Conservation (phyloP, 2,888 invertebrate species). For the Rotaria macrura region DNA sequence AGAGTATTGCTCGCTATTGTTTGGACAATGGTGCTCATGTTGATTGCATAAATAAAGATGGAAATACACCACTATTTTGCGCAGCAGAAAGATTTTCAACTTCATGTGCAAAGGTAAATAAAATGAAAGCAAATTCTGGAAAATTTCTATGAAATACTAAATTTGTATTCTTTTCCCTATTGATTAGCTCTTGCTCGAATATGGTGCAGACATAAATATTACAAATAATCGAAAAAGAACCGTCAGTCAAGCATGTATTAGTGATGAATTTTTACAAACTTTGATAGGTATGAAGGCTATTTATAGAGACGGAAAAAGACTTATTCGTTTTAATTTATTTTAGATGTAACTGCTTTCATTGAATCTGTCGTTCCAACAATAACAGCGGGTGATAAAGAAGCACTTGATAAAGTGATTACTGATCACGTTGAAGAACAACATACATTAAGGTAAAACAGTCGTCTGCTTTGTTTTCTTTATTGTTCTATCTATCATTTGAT, state of each 20-base stretch:
- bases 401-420: slow-evolving; percentile 40
- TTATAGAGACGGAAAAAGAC: too few relatives aligned
- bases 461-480: background rate
- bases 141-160: background rate
- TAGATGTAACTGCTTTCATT: slow-evolving; percentile 43
- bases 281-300: slow-evolving; percentile 38
- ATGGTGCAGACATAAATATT: slow-evolving; percentile 47
- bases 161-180: background rate
- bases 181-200: slow-evolving; percentile 45
- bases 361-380: slow-evolving; percentile 42
- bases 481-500: background rate
- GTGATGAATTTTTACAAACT: slow-evolving; percentile 43
- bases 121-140: background rate
- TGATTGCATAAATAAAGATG: slow-evolving; percentile 42
- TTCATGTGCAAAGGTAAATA: slow-evolving; percentile 25
- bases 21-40: slow-evolving; percentile 47
- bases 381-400: slow-evolving; percentile 42
- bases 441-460: slow-evolving; percentile 36
- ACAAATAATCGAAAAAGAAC: slow-evolving; percentile 40
- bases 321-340: slow-evolving; percentile 20
- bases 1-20: slow-evolving; percentile 43
- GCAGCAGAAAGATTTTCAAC: slow-evolving; percentile 42
- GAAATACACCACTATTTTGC: slow-evolving; percentile 42
- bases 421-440: slow-evolving; percentile 39
- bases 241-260: slow-evolving; percentile 43